Evolutionary conservation across 2,113 vertebrate species (phyloP), one percentile per base, ranked within the genome.

Genomic region (Ellobius talpinus): DNA sequence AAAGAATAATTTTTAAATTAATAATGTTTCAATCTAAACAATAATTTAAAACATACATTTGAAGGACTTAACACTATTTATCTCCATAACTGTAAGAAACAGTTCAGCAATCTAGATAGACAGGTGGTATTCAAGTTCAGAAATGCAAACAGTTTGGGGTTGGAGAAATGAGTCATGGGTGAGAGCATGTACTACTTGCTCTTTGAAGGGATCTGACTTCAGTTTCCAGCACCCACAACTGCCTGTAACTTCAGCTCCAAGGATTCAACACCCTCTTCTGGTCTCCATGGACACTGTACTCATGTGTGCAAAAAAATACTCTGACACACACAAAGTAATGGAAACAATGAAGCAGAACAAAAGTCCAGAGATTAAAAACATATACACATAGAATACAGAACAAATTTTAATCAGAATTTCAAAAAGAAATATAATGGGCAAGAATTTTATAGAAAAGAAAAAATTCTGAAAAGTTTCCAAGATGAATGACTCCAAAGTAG

Each of bases 21-120:
- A 76, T 65, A 26, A 72, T 77, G 33, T 70, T 70, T 52, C 86
- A 11, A 39, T 39, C 47, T 72, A 23, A 72, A 91, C 9, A 87
- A 89, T 29, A 82, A 91, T 76, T 39, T 31, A 13, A 65, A 92
- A 96, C 90, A 74, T 58, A 50, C 84, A 94, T 63, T 45, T 86
- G 39, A 55, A 93, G 12, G n/a, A 68, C n/a, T 78, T 89, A 42
- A 52, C 0, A 39, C 7, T 31, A 33, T 42, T 72, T 77, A 68
- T 65, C 87, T 87, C 68, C 61, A 84, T 61, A 36, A 84, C 84
- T 70, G 13, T 31, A 84, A 33, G 36, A 78, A 78, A 78, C 74
- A 29, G 39, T 76, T 79, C 11, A 63, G 55, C 55, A 58, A 19
- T 58, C 55, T 58, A 19, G 55, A 58, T n/a, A 87, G 31, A 52